Percentiles rank a stretch among this genome's conserved stretches.
These are phyloP conservation scores for Folsomia candida DNA, from an alignment of 2,888 invertebrate species.

Conservation along the genomic window DNA sequence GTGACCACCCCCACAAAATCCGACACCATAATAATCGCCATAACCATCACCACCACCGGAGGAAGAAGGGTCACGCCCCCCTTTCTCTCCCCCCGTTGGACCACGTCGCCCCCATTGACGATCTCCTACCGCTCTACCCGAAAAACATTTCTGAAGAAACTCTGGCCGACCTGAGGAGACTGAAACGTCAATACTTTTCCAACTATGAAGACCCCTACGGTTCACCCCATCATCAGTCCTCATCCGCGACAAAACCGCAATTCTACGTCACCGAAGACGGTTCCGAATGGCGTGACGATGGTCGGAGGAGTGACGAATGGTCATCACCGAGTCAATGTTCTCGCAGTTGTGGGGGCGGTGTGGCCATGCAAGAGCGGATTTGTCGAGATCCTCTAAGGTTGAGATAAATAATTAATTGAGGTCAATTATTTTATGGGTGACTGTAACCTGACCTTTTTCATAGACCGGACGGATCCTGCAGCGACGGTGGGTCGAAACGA, in stretches of 20 bases:
- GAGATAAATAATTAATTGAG: background rate
- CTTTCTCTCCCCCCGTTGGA: background rate
- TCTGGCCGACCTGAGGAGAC: background rate
- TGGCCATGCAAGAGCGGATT: slow-evolving; percentile 77
- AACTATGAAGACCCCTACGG: background rate
- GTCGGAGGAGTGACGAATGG: slow-evolving; percentile 64
- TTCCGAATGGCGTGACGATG: slow-evolving; percentile 4
- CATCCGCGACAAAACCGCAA: background rate
- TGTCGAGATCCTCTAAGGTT: slow-evolving; percentile 60
- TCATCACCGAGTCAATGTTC: slow-evolving; percentile 80
- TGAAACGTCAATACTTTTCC: slow-evolving; percentile 4
- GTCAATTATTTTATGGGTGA: slow-evolving; percentile 55
- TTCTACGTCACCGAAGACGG: slow-evolving; percentile 20
- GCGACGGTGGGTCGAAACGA: slow-evolving; percentile 74
- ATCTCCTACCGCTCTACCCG: slow-evolving; percentile 2
- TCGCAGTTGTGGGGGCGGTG: slow-evolving; percentile 88
- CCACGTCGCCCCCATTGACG: background rate
- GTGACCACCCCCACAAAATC: background rate
- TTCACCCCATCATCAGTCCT: background rate
- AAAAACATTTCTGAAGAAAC: slow-evolving; percentile 2
- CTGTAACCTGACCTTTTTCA: too few species aligned
- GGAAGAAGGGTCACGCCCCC: background rate
- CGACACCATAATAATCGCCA: background rate
- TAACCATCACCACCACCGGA: background rate
- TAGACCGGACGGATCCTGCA: slow-evolving; percentile 62